Base-by-base conservation (phyloP, 2,888 invertebrate species). In the Cheilosia soror region DNA sequence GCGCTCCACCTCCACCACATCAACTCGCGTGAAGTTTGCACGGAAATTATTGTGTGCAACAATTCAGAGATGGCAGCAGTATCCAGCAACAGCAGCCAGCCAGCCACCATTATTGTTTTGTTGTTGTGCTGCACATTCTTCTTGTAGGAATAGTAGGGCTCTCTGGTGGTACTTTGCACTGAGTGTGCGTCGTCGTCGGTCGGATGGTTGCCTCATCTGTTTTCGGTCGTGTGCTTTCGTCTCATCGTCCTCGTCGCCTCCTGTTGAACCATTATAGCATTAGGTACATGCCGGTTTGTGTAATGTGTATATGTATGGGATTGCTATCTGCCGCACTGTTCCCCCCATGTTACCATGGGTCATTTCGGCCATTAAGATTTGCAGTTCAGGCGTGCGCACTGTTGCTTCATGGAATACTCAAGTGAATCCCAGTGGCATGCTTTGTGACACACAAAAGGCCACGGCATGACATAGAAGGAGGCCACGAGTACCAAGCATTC, bases 281-380 rank as follows among this genome's bases (percentile, higher is more conserved):
- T 4, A 11, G 37, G 37, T 47, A 49, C 15, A 58, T 57, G 37
- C 47, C 58, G 47, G 49, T 15, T 11, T 49, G 29, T 25, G n/a
- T 20, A 20, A 20, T 31, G 57, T 51, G 25, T 76, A 4, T 69
- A 44, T 51, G 53, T 33, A 20, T 27, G 31, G 15, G 29, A 33
- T 33, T 20, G 15, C 47, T 57, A 33, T 55, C 27, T 20, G 42
- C 62, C 44, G 65, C 71, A 31, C 49, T 53, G 4, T 20, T 63
- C 37, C 63, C 71, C 72, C 75, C 66, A 65, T 76, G 71, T 80
- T 80, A 55, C 81, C 77, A 58, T 85, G 85, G 85, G 81, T 77
- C 81, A 77, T 72, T 81, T 85, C 85, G 85, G 85, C 85, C 85
- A 85, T 85, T 85, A 85, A 85, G 85, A 77, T 85, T 85, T 85